These are phyloP conservation scores for Xylophagus ater DNA, from an alignment of 2,888 invertebrate genomes.

Conservation along the genomic window DNA sequence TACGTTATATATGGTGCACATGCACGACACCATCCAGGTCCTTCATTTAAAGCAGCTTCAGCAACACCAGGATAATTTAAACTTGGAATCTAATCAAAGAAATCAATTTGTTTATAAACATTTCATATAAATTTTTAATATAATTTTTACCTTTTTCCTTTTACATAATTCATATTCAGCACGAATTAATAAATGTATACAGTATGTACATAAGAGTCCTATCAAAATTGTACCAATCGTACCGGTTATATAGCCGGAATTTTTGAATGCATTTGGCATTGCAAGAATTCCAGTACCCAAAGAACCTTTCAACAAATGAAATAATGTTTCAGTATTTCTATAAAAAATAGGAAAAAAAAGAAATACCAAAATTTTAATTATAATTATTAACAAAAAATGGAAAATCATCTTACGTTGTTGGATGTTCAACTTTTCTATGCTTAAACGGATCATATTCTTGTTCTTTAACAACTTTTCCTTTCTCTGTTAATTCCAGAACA, in stretches of 20 bases:
- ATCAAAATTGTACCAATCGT: constrained; percentile 69
- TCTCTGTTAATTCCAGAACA: constrained; percentile 34
- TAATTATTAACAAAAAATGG: neutral
- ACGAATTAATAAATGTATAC: constrained; percentile 72
- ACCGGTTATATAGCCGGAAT: constrained; percentile 56
- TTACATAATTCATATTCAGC: constrained; percentile 50
- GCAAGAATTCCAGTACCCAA: constrained; percentile 90
- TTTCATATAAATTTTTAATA: neutral
- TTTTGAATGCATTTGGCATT: constrained; percentile 61
- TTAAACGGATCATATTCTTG: constrained; percentile 55
- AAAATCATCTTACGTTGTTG: constrained; percentile 53
- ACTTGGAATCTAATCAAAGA: constrained; percentile 41
- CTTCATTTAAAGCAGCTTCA: constrained; percentile 64
- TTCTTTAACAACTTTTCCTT: constrained; percentile 27
- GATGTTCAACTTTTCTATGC: constrained; percentile 53
- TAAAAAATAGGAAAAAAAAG: constrained; percentile 20
- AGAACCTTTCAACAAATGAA: constrained; percentile 85
- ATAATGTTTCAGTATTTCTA: constrained; percentile 76
- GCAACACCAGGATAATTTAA: constrained; percentile 74
- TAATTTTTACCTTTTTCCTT: constrained; percentile 35
- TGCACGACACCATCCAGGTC: constrained; percentile 54
- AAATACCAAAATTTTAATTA: neutral
- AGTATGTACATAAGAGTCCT: constrained; percentile 84
- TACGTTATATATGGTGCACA: constrained; percentile 57
- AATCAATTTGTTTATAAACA: neutral